Evolutionary conservation across 2,888 invertebrate genomes (phyloP).

Genomic region (Scaptodrosophila latifasciaeformis): DNA sequence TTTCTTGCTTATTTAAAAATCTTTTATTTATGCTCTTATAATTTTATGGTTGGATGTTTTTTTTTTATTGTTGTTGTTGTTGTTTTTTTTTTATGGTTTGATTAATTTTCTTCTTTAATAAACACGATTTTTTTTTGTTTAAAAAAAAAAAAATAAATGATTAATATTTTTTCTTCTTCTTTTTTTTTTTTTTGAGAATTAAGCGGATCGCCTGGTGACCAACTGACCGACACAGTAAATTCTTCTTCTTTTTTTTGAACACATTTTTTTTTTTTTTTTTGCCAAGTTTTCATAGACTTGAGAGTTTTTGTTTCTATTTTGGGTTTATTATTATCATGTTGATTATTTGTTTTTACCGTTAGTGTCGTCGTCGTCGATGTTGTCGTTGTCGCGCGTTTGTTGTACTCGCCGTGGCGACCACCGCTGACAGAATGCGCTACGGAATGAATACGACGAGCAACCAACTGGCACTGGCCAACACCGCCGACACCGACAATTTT

Average conservation of each 20-base stretch:
- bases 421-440: conserved; percentile 47
- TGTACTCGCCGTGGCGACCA: conserved; percentile 13
- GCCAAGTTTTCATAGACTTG: no score
- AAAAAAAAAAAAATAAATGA: no score
- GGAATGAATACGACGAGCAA: conserved; percentile 65
- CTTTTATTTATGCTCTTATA: no score
- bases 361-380: neutral
- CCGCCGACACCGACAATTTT: conserved; percentile 41
- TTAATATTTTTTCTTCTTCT: neutral
- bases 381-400: conserved; percentile 1
- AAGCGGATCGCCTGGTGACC: neutral
- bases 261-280: conserved; percentile 14
- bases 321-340: no score
- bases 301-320: no score
- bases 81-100: conserved; percentile 5
- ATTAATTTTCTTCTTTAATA: neutral
- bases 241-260: neutral
- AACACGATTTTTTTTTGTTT: conserved; percentile 24
- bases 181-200: neutral
- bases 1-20: neutral
- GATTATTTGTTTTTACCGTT: conserved; percentile 7
- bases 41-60: no score
- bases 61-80: neutral
- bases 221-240: no score
- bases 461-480: conserved; percentile 65